These are phyloP conservation scores for Caretta caretta DNA, from an alignment of 2,113 vertebrate species.

Conservation along the genomic window DNA sequence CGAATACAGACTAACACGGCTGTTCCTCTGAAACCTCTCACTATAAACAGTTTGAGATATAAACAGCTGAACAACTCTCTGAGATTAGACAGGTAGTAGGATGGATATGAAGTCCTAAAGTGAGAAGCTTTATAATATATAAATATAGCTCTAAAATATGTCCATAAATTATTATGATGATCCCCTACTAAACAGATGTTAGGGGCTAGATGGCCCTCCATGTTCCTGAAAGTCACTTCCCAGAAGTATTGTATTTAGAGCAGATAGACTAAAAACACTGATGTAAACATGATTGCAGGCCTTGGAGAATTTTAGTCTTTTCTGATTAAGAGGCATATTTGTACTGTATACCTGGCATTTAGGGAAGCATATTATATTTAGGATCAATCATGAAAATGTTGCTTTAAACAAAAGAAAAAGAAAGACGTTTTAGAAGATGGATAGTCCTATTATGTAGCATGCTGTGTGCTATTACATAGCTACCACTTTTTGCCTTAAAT, in stretches of 20 bases:
- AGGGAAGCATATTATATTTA: neutral
- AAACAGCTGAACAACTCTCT: neutral
- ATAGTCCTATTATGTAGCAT: neutral
- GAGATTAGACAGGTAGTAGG: neutral
- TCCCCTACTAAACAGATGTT: neutral
- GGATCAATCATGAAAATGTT: neutral
- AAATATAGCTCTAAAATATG: neutral
- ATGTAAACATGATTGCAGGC: rapidly evolving
- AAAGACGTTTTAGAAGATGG: neutral
- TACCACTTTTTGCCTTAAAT: neutral
- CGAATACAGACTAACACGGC: too few relatives aligned
- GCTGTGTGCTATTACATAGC: neutral
- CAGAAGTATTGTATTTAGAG: neutral
- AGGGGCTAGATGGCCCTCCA: neutral
- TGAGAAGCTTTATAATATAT: neutral
- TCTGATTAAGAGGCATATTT: neutral
- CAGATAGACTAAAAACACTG: neutral
- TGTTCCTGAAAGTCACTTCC: neutral
- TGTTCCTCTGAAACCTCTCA: too few relatives aligned
- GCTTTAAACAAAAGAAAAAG: neutral
- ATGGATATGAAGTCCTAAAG: neutral
- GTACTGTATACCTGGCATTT: neutral
- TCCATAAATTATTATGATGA: neutral
- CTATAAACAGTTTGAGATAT: neutral
- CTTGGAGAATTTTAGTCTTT: neutral